Conservation (phyloP, 2,113 vertebrate genomes). For the Oryzias woworae region DNA sequence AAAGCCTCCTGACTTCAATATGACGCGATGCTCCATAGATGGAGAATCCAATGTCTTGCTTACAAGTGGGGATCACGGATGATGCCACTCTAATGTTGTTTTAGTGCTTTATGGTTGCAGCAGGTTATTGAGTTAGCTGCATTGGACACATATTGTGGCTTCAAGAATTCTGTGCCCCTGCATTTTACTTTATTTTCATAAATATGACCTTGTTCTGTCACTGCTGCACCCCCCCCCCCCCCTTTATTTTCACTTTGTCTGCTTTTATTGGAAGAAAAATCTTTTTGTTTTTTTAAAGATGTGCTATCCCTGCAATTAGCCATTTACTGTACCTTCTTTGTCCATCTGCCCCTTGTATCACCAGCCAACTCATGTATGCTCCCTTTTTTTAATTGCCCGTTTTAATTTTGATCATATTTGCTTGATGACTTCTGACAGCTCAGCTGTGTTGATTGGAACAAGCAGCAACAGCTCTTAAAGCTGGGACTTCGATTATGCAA, state of each 20-base stretch:
- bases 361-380: not conserved
- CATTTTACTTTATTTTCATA: slow-evolving; percentile 27
- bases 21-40: slow-evolving; percentile 38
- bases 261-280: not conserved
- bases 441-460: slow-evolving; percentile 39
- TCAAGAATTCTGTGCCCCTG: slow-evolving; percentile 7
- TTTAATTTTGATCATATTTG: slow-evolving; percentile 5
- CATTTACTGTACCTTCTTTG: no score
- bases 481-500: slow-evolving; percentile 51
- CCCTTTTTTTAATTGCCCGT: slow-evolving; percentile 23
- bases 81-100: slow-evolving; percentile 23
- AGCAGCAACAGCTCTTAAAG: slow-evolving; percentile 48
- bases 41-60: slow-evolving; percentile 15
- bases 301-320: no score
- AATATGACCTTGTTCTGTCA: slow-evolving; percentile 6
- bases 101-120: slow-evolving; percentile 8
- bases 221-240: slow-evolving; percentile 4
- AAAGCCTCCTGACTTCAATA: slow-evolving; percentile 34
- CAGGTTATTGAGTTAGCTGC: slow-evolving; percentile 12
- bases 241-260: not conserved
- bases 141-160: not conserved
- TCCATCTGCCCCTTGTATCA: not conserved
- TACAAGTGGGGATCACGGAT: slow-evolving; percentile 18
- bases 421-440: slow-evolving; percentile 59
- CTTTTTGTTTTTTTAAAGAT: no score